A percentile compares a stretch with the other conserved stretches of the same genome.
Conservation (phyloP, 2,888 invertebrate genomes). For the Griposia aprilina region DNA sequence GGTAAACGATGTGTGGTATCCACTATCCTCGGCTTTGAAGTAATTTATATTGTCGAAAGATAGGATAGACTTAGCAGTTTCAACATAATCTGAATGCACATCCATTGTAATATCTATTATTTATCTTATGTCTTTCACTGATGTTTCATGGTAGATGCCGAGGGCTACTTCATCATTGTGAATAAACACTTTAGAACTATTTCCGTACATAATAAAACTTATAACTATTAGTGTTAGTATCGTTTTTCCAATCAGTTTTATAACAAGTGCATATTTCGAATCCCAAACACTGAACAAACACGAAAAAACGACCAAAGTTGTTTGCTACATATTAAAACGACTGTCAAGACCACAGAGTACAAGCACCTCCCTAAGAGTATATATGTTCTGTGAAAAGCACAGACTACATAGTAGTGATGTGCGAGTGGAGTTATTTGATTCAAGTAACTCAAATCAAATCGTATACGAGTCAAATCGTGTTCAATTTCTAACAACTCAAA, state of each 20-base stretch:
- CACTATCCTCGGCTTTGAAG: constrained; percentile 86
- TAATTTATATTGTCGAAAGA: constrained; percentile 76
- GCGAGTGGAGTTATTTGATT: no score
- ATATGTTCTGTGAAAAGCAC: no score
- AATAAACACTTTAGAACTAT: constrained; percentile 30
- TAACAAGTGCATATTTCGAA: neutral
- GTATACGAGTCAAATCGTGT: no score
- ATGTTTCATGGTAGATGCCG: constrained; percentile 53
- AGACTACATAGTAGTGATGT: no score
- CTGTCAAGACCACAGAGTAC: neutral
- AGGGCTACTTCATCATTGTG: constrained; percentile 32
- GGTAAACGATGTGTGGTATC: constrained; percentile 86
- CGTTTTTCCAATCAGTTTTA: constrained; percentile 3
- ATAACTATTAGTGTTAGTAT: neutral
- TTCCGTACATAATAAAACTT: constrained; percentile 45
- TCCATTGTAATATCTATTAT: constrained; percentile 75
- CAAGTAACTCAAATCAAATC: no score
- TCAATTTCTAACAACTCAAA: no score
- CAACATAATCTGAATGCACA: constrained; percentile 77
- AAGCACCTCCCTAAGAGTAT: no score
- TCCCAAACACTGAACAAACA: constrained; percentile 28
- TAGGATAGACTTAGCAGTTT: constrained; percentile 77
- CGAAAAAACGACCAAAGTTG: neutral
- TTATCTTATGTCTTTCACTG: constrained; percentile 36
- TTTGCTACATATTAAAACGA: neutral